These are phyloP conservation scores for Probaryconus sp. DNA, from an alignment of 1,140 invertebrate genomes.

Conservation along the genomic window DNA sequence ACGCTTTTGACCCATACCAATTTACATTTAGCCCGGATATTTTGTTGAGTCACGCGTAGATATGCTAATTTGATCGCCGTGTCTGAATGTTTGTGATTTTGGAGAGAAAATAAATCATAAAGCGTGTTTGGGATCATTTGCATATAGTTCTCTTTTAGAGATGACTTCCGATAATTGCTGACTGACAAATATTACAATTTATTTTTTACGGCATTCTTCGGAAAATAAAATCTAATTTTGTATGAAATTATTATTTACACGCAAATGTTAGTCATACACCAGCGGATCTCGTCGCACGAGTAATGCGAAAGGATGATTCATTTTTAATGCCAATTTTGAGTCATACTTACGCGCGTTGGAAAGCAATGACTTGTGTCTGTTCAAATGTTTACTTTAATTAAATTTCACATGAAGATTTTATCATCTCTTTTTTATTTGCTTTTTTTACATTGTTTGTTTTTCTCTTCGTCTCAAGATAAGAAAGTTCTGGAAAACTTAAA, in stretches of 20 bases:
- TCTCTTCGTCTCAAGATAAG: slow-evolving; percentile 18
- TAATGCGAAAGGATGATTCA: slow-evolving; percentile 14
- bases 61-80: slow-evolving; percentile 47
- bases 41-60: slow-evolving; percentile 36
- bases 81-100: slow-evolving; percentile 23
- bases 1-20: slow-evolving; percentile 27
- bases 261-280: too few species aligned
- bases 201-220: too few species aligned
- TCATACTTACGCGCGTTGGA: slow-evolving; percentile 7
- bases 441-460: slow-evolving; percentile 1
- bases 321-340: neutral
- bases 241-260: too few species aligned
- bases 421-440: slow-evolving; percentile 3
- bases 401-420: slow-evolving; percentile 14
- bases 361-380: slow-evolving; percentile 5
- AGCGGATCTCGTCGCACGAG: too few species aligned
- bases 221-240: too few species aligned
- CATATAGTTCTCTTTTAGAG: slow-evolving; percentile 1
- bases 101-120: slow-evolving; percentile 26
- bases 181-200: too few species aligned
- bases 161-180: too few species aligned
- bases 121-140: neutral
- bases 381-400: slow-evolving; percentile 19
- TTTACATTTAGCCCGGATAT: slow-evolving; percentile 38
- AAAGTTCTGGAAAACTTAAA: slow-evolving; percentile 14